Percentiles rank a stretch among this genome's conserved stretches.
Conservation (phyloP, 2,113 vertebrate species). For the Plecturocebus donacophilus region DNA sequence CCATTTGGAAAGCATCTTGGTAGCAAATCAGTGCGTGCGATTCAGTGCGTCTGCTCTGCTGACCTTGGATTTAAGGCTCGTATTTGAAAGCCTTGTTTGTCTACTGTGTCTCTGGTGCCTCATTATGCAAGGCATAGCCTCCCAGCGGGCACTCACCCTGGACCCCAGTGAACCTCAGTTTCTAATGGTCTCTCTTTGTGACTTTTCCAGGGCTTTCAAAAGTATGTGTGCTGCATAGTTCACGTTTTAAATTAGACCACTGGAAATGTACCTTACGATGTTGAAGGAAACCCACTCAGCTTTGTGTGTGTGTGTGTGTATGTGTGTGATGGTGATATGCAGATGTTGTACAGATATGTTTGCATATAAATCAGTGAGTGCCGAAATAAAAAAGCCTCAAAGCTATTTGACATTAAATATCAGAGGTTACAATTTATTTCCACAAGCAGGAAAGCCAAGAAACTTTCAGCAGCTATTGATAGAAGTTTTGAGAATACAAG, state of each 20-base stretch:
- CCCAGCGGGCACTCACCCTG: accelerated
- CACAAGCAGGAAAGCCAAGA: neutral
- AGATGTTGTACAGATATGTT: neutral
- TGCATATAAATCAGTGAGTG: neutral
- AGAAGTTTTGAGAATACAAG: neutral
- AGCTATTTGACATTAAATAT: neutral
- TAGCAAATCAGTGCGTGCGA: accelerated
- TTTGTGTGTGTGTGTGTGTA: neutral
- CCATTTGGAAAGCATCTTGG: neutral
- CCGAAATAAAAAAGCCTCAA: neutral
- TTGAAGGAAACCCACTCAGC: neutral
- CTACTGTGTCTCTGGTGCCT: neutral
- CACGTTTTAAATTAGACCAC: neutral
- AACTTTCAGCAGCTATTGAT: neutral
- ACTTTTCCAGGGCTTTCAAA: neutral
- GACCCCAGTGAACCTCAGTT: neutral
- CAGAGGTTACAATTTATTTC: conserved; percentile 19
- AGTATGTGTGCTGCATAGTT: neutral
- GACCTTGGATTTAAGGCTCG: neutral
- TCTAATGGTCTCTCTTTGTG: neutral
- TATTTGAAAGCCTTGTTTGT: neutral
- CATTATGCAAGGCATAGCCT: accelerated
- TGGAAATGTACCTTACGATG: neutral
- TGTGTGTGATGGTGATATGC: neutral
- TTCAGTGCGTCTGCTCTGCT: neutral